phyloP scores from a whole-genome alignment of 2,888 invertebrate genomes.

The Zootermopsis nevadensis region DNA sequence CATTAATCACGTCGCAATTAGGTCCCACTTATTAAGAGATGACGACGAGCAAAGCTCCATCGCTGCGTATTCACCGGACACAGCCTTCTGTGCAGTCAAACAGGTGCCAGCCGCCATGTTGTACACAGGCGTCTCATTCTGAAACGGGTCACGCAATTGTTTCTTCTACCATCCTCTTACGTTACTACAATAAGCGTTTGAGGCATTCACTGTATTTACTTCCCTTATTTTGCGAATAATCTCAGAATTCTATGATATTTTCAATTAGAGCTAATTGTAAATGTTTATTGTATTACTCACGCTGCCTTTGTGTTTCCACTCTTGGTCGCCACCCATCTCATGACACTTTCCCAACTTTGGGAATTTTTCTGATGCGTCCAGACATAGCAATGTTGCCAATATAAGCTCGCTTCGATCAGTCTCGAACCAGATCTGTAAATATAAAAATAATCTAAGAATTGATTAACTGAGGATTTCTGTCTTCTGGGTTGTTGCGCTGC shows the following conservation, averaged over 20 bases:
- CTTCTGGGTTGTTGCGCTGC: too few species aligned
- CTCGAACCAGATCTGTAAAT: slow-evolving; percentile 81
- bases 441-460: not conserved
- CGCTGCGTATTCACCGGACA: slow-evolving; percentile 65
- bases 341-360: slow-evolving; percentile 92
- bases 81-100: slow-evolving; percentile 69
- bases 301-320: slow-evolving; percentile 86
- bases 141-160: slow-evolving; percentile 44
- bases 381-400: slow-evolving; percentile 83
- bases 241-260: too few species aligned
- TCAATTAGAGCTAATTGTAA: too few species aligned
- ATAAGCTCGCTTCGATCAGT: slow-evolving; percentile 86
- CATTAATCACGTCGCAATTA: slow-evolving; percentile 57
- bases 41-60: slow-evolving; percentile 73
- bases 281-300: slow-evolving; percentile 63
- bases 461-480: too few species aligned
- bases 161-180: too few species aligned
- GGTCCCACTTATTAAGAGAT: slow-evolving; percentile 68
- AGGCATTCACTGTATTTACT: too few species aligned
- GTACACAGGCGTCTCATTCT: slow-evolving; percentile 82
- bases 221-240: too few species aligned
- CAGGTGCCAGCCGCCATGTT: slow-evolving; percentile 90
- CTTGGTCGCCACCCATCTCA: slow-evolving; percentile 90
- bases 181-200: too few species aligned
- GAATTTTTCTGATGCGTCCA: slow-evolving; percentile 77